These are phyloP conservation scores for Cataglyphis hispanica DNA, from an alignment of 1,140 invertebrate genomes.

Conservation along the genomic window DNA sequence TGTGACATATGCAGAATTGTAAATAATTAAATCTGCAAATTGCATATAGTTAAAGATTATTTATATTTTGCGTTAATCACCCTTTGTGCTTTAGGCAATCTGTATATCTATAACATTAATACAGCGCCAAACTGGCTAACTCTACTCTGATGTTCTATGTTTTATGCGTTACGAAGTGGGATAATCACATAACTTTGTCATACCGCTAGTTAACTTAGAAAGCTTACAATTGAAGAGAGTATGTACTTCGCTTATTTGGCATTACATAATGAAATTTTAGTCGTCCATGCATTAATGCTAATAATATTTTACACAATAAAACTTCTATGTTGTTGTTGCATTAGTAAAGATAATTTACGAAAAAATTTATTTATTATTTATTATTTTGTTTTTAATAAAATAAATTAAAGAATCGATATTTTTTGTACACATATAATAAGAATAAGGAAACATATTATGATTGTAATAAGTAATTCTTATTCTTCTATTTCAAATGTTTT, in stretches of 20 bases:
- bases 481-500: neutral
- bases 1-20: neutral
- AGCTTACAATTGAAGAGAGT: slow-evolving; percentile 19
- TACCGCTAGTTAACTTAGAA: slow-evolving; percentile 47
- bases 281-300: slow-evolving; percentile 38
- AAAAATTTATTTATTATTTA: too few relatives aligned
- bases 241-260: slow-evolving; percentile 29
- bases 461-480: neutral
- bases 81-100: neutral
- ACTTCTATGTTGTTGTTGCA: neutral
- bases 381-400: too few relatives aligned
- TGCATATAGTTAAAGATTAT: neutral
- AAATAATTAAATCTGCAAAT: neutral
- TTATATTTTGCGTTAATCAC: slow-evolving; percentile 7
- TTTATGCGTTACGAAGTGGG: slow-evolving; percentile 35
- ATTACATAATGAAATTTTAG: slow-evolving; percentile 37
- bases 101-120: slow-evolving; percentile 14
- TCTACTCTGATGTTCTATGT: slow-evolving; percentile 25
- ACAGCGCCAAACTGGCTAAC: slow-evolving; percentile 11
- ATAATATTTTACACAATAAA: slow-evolving; percentile 26
- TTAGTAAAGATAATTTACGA: neutral
- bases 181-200: slow-evolving; percentile 58
- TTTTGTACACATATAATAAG: neutral
- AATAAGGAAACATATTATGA: neutral
- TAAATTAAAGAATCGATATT: neutral